Percentiles rank a stretch among this genome's conserved stretches.
phyloP scores from a whole-genome alignment of 2,888 invertebrate species.

The Vannuccia rotundouncinata region DNA sequence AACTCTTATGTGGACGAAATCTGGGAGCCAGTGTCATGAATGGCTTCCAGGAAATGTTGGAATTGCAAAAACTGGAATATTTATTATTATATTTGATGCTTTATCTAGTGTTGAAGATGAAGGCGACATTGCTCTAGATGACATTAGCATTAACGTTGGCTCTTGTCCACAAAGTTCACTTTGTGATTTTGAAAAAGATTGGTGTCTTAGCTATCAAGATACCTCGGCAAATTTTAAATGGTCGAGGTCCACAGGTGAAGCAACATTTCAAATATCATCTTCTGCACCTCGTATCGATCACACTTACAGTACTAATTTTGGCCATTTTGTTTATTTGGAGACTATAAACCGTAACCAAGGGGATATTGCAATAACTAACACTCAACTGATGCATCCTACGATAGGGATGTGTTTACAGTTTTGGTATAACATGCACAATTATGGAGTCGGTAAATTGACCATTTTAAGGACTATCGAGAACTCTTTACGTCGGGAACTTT shows the following conservation, averaged over 20 bases:
- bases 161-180: slow-evolving; percentile 22
- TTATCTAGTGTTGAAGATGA: slow-evolving; percentile 37
- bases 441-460: slow-evolving; percentile 44
- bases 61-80: slow-evolving; percentile 42
- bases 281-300: slow-evolving; percentile 44
- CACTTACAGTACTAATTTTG: slow-evolving; percentile 46
- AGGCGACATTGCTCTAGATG: slow-evolving; percentile 43
- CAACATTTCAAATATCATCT: background rate
- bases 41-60: slow-evolving; percentile 46
- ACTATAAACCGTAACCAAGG: slow-evolving; percentile 27
- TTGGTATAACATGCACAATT: slow-evolving; percentile 43
- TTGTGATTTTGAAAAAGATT: slow-evolving; percentile 48
- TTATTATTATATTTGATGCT: slow-evolving; percentile 43
- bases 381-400: slow-evolving; percentile 43
- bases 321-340: slow-evolving; percentile 33
- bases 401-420: slow-evolving; percentile 41
- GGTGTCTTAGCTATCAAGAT: slow-evolving; percentile 45
- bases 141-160: slow-evolving; percentile 37
- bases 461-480: slow-evolving; percentile 42
- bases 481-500: slow-evolving; percentile 42
- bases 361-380: slow-evolving; percentile 42
- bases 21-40: slow-evolving; percentile 44
- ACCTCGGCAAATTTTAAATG: background rate
- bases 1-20: slow-evolving; percentile 43
- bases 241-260: background rate